Evolutionary conservation across 2,797 vertebrate genomes (phyloP).

Genomic region (Syngnathus acus): DNA sequence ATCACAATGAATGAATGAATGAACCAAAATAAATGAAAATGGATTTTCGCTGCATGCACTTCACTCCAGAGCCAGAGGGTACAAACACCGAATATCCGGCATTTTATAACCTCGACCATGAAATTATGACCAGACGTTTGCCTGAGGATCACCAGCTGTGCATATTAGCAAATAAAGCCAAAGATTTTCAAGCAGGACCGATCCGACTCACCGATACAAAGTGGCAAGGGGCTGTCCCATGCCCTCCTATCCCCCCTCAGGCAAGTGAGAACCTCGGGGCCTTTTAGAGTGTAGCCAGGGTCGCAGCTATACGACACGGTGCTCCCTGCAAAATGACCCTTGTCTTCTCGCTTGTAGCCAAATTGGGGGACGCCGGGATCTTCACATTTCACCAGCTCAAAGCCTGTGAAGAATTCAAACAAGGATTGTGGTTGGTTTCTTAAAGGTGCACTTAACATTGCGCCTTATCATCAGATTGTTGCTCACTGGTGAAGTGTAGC

Average conservation of each 20-base stretch:
- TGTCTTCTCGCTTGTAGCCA: constrained; percentile 89
- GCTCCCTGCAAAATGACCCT: constrained; percentile 94
- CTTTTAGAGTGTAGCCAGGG: constrained; percentile 85
- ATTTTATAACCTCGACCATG: background rate
- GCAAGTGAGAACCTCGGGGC: constrained; percentile 79
- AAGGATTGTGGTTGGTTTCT: background rate
- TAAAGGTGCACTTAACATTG: too few relatives aligned
- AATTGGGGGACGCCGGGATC: constrained; percentile 92
- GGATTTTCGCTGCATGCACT: background rate
- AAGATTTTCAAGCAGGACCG: background rate
- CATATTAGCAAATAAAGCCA: background rate
- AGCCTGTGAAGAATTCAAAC: constrained; percentile 66
- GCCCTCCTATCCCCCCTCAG: constrained; percentile 88
- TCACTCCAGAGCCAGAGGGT: background rate
- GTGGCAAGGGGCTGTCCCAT: constrained; percentile 89
- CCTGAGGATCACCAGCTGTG: background rate
- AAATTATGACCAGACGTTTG: background rate
- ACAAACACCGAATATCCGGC: background rate
- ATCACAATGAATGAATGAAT: too few relatives aligned
- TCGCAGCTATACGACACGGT: constrained; percentile 88
- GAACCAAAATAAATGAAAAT: background rate
- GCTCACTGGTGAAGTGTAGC: constrained; percentile 93
- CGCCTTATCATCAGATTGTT: background rate
- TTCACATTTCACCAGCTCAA: constrained; percentile 93
- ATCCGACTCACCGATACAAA: constrained; percentile 81